Conservation (phyloP, 53 echinoderm and acorn worm genomes). For the Paelopatides confundens region DNA sequence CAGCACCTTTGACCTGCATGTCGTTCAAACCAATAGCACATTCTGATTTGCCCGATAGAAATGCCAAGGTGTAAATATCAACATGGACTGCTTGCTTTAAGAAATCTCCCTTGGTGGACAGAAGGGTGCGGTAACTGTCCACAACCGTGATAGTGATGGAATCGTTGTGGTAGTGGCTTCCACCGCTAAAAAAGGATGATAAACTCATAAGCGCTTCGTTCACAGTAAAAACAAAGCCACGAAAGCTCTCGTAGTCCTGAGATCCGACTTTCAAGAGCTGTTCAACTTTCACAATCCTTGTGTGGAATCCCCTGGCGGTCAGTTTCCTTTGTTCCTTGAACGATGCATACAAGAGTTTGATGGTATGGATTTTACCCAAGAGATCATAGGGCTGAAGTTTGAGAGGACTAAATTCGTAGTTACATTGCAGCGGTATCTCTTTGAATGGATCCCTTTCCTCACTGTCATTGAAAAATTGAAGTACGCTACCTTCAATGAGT, state of each 20-base stretch:
- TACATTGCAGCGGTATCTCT: slow-evolving; percentile 90
- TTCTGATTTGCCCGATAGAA: slow-evolving; percentile 88
- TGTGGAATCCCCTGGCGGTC: slow-evolving; percentile 56
- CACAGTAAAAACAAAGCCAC: slow-evolving; percentile 71
- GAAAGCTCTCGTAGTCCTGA: slow-evolving; percentile 68
- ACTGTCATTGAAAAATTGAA: slow-evolving; percentile 72
- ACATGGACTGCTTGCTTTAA: slow-evolving; percentile 75
- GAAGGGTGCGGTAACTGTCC: slow-evolving; percentile 75
- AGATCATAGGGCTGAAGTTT: slow-evolving; percentile 75
- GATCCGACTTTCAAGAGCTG: slow-evolving; percentile 83
- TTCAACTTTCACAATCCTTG: slow-evolving; percentile 64
- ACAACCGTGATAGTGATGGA: slow-evolving; percentile 75
- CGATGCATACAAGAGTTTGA: slow-evolving; percentile 88
- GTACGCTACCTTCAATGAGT: slow-evolving; percentile 79
- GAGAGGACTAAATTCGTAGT: slow-evolving; percentile 77
- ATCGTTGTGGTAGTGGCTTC: slow-evolving; percentile 87
- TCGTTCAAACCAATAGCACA: slow-evolving; percentile 94
- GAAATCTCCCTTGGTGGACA: slow-evolving; percentile 72
- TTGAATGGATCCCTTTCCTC: slow-evolving; percentile 77
- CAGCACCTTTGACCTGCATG: slow-evolving; percentile 76
- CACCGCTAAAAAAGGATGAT: slow-evolving; percentile 73
- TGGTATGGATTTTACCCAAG: slow-evolving; percentile 89
- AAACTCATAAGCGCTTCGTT: slow-evolving; percentile 91
- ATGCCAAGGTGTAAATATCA: slow-evolving; percentile 71
- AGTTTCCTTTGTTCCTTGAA: slow-evolving; percentile 86